phyloP scores from a whole-genome alignment of 2,113 vertebrate genomes.

The Haplotaxodon microlepis region DNA sequence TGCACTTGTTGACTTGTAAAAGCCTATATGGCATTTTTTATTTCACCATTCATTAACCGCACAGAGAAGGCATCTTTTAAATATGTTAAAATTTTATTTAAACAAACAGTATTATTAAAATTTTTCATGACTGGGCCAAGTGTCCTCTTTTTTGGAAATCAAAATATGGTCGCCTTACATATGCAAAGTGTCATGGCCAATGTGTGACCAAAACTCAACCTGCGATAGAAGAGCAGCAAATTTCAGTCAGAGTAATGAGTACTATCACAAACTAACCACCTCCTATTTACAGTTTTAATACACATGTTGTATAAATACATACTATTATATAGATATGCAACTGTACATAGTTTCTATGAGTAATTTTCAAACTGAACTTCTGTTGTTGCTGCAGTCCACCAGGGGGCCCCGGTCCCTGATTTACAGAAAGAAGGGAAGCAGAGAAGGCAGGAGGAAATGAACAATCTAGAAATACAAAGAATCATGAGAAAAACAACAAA shows the following conservation, averaged over 20 bases:
- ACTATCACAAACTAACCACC: background rate
- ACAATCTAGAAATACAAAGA: background rate
- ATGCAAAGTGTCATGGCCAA: background rate
- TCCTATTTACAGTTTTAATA: background rate
- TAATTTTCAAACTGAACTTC: background rate
- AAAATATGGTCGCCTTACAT: background rate
- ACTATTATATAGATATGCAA: fast-evolving
- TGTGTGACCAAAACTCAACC: background rate
- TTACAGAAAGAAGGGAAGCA: background rate
- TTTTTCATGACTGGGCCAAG: background rate
- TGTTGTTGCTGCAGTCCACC: background rate
- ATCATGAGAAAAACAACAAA: background rate
- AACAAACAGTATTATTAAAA: background rate
- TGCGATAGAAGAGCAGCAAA: background rate
- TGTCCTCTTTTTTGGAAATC: background rate
- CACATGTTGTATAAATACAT: background rate
- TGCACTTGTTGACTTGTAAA: too few relatives aligned
- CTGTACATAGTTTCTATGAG: background rate
- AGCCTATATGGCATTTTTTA: too few relatives aligned
- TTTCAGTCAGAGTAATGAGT: background rate
- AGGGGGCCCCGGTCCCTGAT: background rate
- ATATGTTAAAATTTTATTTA: background rate
- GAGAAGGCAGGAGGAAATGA: background rate
- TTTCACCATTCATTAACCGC: too few relatives aligned
- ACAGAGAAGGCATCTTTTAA: too few relatives aligned